These are phyloP conservation scores for Alviniconcha strummeri DNA, from an alignment of 2,888 invertebrate species.

Conservation along the genomic window DNA sequence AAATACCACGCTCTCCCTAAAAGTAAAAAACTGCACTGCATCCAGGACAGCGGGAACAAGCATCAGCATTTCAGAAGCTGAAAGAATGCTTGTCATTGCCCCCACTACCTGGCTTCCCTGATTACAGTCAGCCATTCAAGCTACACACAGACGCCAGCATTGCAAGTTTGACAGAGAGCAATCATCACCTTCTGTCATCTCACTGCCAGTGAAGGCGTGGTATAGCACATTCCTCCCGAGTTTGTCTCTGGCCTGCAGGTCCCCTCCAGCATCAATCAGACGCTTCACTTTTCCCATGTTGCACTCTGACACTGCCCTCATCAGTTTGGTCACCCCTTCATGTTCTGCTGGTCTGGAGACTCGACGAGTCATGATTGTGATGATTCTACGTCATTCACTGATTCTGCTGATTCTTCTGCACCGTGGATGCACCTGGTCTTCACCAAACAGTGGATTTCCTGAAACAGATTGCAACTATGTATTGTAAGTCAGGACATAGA, in stretches of 20 bases:
- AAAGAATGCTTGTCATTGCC: too few relatives aligned
- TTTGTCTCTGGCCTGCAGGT: constrained; percentile 35
- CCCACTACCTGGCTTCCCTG: too few relatives aligned
- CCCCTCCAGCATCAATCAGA: constrained; percentile 27
- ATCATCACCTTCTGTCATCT: constrained; percentile 25
- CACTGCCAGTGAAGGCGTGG: constrained; percentile 36
- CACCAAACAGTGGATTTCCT: neutral
- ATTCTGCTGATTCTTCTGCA: neutral
- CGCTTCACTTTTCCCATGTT: constrained; percentile 14
- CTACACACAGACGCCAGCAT: too few relatives aligned
- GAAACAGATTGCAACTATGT: neutral
- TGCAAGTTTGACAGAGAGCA: too few relatives aligned
- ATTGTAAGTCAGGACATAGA: neutral
- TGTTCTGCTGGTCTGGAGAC: neutral
- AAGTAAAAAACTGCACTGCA: too few relatives aligned
- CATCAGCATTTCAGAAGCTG: too few relatives aligned
- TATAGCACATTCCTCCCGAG: constrained; percentile 36
- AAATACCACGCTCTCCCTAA: too few relatives aligned
- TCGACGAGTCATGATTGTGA: constrained; percentile 13
- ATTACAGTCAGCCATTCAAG: too few relatives aligned
- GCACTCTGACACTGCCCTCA: constrained; percentile 34
- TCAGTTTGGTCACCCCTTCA: constrained; percentile 30
- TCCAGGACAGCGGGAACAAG: too few relatives aligned
- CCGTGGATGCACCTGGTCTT: neutral
- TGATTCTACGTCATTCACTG: too few relatives aligned